A percentile compares a stretch with the other conserved stretches of the same genome.
Evolutionary conservation across 2,888 invertebrate species (phyloP).

Genomic region (Sarcophaga caerulescens): DNA sequence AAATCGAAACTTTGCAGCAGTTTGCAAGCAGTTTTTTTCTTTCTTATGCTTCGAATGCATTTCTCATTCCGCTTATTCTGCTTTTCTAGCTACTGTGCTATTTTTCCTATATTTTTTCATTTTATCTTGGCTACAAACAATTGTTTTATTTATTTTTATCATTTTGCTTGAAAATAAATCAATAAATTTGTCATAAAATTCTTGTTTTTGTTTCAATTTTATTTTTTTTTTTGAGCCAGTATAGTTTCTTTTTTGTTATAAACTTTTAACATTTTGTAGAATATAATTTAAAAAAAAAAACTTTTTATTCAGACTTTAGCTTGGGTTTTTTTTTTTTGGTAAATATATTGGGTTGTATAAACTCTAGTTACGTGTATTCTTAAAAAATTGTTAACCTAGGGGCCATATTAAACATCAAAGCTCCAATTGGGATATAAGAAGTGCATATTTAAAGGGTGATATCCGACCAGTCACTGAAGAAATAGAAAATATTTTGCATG

Average conservation of each 20-base stretch:
- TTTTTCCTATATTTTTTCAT: neutral
- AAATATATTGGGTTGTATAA: neutral
- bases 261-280: neutral
- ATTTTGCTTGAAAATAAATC: conserved; percentile 37
- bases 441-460: no score
- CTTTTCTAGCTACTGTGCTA: neutral
- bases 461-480: no score
- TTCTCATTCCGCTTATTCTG: neutral
- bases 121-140: neutral
- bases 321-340: neutral
- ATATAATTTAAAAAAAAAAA: no score
- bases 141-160: neutral
- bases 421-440: no score
- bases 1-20: neutral
- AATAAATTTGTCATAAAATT: conserved; percentile 49
- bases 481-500: no score
- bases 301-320: no score
- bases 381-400: no score
- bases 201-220: conserved; percentile 28
- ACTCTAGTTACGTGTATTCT: no score
- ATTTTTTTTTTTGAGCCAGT: neutral
- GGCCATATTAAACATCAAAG: no score
- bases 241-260: neutral
- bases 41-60: neutral
- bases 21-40: neutral